Base-by-base conservation (phyloP, 2,888 invertebrate genomes). In the Hofmannophila pseudospretella region DNA sequence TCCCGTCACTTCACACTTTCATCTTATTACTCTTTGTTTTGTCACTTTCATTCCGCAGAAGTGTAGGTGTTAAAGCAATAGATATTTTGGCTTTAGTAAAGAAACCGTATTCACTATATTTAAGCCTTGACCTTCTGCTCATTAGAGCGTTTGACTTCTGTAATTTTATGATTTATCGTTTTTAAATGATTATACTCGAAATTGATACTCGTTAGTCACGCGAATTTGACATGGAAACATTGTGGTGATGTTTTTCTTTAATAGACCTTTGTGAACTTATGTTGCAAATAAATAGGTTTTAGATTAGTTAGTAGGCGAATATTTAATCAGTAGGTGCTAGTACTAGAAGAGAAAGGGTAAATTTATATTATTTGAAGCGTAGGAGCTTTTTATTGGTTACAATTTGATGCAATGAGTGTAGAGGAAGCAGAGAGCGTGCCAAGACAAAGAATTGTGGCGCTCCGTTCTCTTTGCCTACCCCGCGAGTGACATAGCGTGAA, bases 1-100 rank as follows among this genome's bases (percentile, higher is more conserved):
- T 52, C 60, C 58, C 42, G 56, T 59, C 53, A 56, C 32, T 47
- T 52, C 44, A 46, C 54, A 64, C 68, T 68, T 71, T 69, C 63
- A 59, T 64, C 61, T 45, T 27, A 35, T 19, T 31, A 20, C 31
- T 39, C 44, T 47, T 39, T 28, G 36, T 34, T 30, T 32, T 45
- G 39, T 47, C 44, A 49, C 51, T 52, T 50, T 52, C 49, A 40
- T 42, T 47, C 46, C 35, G 32, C 28, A 32, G 25, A 22, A 26
- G 34, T 39, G 43, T 41, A 42, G 44, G 42, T 37, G 44, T 39
- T 40, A 47, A 34, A 31, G 36, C 37, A 22, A n/a, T n/a, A 27
- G 2, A 28, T 39, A 31, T n/a, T 34, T 34, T 35, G 23, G n/a
- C 22, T 38, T 34, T 34, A 33, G 41, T 44, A 9, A 1, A 30